Evolutionary conservation across 2,797 vertebrate genomes (phyloP).

Genomic region (Acrossocheilus fasciatus): DNA sequence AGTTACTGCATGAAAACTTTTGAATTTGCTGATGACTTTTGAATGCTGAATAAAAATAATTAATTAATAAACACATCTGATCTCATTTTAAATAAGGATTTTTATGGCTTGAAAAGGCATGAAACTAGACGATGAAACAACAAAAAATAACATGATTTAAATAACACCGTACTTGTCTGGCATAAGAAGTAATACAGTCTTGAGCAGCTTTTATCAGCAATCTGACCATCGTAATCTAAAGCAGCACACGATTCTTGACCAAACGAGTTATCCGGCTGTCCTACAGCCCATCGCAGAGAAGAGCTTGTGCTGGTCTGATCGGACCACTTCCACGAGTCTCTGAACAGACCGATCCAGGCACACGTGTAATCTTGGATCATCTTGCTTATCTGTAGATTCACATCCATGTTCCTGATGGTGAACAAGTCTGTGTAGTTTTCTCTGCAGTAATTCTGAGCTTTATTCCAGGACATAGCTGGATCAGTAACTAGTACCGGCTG

Average conservation of each 20-base stretch:
- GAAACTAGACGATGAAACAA: not conserved
- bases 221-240: not conserved
- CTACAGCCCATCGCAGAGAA: not conserved
- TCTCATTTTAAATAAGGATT: not conserved
- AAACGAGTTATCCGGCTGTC: not conserved
- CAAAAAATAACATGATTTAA: not conserved
- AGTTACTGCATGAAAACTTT: not conserved
- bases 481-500: not conserved
- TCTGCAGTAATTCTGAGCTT: not conserved
- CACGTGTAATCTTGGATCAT: not conserved
- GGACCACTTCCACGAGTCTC: conserved; percentile 21
- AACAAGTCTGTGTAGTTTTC: conserved; percentile 62
- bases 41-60: not conserved
- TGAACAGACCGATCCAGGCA: conserved; percentile 23
- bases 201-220: not conserved
- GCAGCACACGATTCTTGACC: not conserved
- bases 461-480: not conserved
- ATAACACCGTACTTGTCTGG: not conserved
- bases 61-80: too few species aligned
- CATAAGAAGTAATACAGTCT: not conserved
- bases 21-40: not conserved
- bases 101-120: not conserved
- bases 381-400: fast-evolving
- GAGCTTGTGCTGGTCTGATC: not conserved
- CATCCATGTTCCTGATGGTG: conserved; percentile 24